Evolutionary conservation across 1,140 invertebrate genomes (phyloP).

Genomic region (Ceratoteleas bidentatus): DNA sequence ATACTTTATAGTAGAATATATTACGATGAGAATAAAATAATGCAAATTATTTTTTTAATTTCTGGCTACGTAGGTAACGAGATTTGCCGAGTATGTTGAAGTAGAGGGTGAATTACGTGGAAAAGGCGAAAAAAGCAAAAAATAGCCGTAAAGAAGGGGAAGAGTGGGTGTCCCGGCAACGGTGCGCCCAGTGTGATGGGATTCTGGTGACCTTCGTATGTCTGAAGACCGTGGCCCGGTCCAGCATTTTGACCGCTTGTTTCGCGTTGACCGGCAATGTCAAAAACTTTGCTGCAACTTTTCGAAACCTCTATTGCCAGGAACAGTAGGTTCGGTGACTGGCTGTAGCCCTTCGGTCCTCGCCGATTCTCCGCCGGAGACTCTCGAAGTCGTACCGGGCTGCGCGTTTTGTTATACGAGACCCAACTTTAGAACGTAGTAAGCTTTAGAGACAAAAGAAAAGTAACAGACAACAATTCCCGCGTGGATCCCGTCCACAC

Average conservation of each 20-base stretch:
- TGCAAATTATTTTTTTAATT: slow-evolving; percentile 66
- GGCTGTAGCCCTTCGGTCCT: not conserved
- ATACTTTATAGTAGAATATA: slow-evolving; percentile 47
- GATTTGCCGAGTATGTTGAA: slow-evolving; percentile 47
- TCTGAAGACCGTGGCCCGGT: slow-evolving; percentile 56
- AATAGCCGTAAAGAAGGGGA: not conserved
- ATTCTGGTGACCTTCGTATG: slow-evolving; percentile 49
- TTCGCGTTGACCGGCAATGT: slow-evolving; percentile 65
- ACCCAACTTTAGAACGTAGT: slow-evolving; percentile 45
- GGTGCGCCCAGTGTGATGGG: slow-evolving; percentile 19
- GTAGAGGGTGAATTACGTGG: not conserved
- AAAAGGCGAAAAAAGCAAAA: too few species aligned
- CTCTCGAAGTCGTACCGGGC: slow-evolving; percentile 41
- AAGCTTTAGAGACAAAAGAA: slow-evolving; percentile 57
- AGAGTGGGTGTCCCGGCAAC: slow-evolving; percentile 21
- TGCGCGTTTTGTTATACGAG: slow-evolving; percentile 49
- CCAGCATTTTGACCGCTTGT: slow-evolving; percentile 38
- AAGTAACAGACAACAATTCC: slow-evolving; percentile 48
- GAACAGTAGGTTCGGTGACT: too few species aligned
- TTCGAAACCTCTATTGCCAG: too few species aligned
- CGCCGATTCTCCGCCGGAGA: too few species aligned
- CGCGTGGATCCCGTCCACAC: slow-evolving; percentile 61
- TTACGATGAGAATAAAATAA: slow-evolving; percentile 50
- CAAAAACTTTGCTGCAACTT: slow-evolving; percentile 63
- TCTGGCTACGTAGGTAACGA: slow-evolving; percentile 55